Percentiles rank a stretch among this genome's conserved stretches.
Conservation (phyloP, 2,888 invertebrate genomes). For the Conus canariensis region DNA sequence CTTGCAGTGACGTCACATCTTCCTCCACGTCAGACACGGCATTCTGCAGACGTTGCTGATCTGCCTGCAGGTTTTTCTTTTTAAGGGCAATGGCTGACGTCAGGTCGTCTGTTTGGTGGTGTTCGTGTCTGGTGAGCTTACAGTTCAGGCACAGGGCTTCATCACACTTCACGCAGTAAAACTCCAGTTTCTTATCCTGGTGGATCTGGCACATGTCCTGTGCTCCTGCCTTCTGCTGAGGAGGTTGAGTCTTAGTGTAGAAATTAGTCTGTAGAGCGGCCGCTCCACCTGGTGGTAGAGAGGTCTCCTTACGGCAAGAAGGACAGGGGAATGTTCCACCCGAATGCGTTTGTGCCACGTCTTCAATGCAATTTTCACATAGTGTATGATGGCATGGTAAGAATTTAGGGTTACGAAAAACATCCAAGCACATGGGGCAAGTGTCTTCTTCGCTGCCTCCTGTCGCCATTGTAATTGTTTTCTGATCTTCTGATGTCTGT, state of each 20-base stretch:
- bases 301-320: not conserved
- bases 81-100: not conserved
- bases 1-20: not conserved
- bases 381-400: slow-evolving; percentile 13
- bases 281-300: not conserved
- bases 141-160: not conserved
- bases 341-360: not conserved
- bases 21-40: not conserved
- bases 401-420: not conserved
- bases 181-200: not conserved
- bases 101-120: slow-evolving; percentile 1
- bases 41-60: not conserved
- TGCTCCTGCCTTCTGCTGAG: not conserved
- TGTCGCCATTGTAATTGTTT: not conserved
- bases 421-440: not conserved
- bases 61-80: not conserved
- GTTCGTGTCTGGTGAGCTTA: slow-evolving; percentile 7
- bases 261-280: not conserved
- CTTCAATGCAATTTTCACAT: not conserved
- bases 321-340: not conserved
- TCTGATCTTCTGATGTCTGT: not conserved
- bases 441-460: not conserved
- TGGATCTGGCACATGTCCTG: not conserved
- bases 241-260: not conserved
- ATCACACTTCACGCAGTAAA: not conserved